These are phyloP conservation scores for Maniola jurtina DNA, from an alignment of 1,140 invertebrate species.

Conservation along the genomic window DNA sequence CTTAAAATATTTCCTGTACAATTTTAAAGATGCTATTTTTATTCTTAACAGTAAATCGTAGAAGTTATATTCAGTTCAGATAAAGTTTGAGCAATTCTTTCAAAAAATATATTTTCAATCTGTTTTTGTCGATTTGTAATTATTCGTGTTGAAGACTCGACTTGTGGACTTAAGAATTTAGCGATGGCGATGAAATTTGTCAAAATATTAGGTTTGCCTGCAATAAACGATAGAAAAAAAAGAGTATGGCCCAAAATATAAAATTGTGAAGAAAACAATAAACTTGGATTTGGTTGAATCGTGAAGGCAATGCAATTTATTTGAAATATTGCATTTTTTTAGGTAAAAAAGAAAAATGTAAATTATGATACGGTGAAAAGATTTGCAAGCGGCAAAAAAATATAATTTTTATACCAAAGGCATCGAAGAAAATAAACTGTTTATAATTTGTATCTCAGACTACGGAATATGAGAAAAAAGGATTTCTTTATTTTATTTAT, in stretches of 20 bases:
- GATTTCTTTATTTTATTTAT: not conserved
- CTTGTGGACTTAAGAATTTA: constrained; percentile 7
- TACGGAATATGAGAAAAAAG: not conserved
- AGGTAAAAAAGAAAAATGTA: not conserved
- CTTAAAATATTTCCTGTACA: constrained; percentile 32
- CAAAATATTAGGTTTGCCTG: not conserved
- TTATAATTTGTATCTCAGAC: not conserved
- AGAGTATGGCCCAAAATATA: constrained; percentile 7
- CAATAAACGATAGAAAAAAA: not conserved
- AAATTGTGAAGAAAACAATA: not conserved
- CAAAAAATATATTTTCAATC: constrained; percentile 16
- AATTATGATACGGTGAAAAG: not conserved
- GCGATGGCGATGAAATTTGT: not conserved
- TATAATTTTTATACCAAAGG: constrained; percentile 7
- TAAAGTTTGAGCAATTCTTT: constrained; percentile 20
- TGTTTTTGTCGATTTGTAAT: constrained; percentile 14
- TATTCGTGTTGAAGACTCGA: constrained; percentile 15
- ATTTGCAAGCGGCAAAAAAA: not conserved
- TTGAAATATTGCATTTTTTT: not conserved
- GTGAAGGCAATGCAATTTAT: not conserved
- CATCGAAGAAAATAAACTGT: not conserved
- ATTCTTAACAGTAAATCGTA: constrained; percentile 34
- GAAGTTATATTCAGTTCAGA: constrained; percentile 23
- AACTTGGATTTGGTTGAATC: not conserved
- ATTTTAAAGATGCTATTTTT: constrained; percentile 43